Evolutionary conservation across 2,113 vertebrate species (phyloP).

Genomic region (Neotragus moschatus): DNA sequence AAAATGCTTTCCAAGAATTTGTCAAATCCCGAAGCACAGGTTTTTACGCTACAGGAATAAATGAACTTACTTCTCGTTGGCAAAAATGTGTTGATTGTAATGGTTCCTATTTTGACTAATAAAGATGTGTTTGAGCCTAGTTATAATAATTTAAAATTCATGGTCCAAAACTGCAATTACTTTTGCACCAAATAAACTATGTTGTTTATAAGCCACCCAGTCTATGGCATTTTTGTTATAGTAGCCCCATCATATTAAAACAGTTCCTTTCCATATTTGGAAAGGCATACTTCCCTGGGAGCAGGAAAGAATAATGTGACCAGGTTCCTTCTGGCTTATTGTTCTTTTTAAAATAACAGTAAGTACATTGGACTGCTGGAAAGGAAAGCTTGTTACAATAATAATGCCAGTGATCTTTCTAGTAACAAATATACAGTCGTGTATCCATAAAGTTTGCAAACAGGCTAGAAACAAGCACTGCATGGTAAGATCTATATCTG

Average conservation of each 20-base stretch:
- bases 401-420: background rate
- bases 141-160: background rate
- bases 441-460: background rate
- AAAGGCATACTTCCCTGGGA: background rate
- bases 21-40: background rate
- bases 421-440: background rate
- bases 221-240: background rate
- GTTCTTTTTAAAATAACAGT: background rate
- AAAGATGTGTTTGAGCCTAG: background rate
- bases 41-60: background rate
- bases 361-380: background rate
- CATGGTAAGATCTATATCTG: background rate
- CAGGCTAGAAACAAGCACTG: background rate
- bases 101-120: background rate
- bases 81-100: background rate
- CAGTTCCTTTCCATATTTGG: background rate
- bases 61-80: background rate
- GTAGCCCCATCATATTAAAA: background rate
- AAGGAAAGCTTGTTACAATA: background rate
- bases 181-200: background rate
- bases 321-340: background rate
- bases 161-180: background rate
- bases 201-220: background rate
- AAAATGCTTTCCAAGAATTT: background rate
- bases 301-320: background rate